Base-by-base conservation (phyloP, 2,797 vertebrate genomes). In the Darevskia nairensis region DNA sequence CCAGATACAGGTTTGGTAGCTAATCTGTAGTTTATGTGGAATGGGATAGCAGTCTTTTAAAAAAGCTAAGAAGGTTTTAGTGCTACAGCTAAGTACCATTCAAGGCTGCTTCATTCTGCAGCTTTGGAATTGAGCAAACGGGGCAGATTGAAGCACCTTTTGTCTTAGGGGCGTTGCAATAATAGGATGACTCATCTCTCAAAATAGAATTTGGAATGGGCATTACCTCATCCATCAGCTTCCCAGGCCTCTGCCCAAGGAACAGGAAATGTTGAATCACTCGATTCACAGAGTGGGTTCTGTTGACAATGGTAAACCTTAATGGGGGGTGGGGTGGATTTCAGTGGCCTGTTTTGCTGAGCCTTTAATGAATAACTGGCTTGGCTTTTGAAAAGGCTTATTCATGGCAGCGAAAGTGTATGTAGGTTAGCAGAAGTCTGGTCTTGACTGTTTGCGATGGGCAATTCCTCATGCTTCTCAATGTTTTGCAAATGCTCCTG, bases 251-350 rank as follows among this genome's bases (percentile, higher is more conserved):
- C n/a, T n/a, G n/a, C n/a, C n/a, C 6, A 55, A 92, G 86, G 91
- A 94, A 93, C 69, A 75, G 90, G 93, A 96, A 96, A 93, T 91
- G 91, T 95, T 94, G 94, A 95, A 93, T 94, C n/a, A 27, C 68
- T 93, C 89, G 90, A 93, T 19, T 46, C 74, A 27, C 66, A 41
- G 86, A 90, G 82, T 85, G 87, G 50, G 87, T 82, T 94, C 93
- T 92, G 81, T 75, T 82, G 85, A 87, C 90, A 86, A 94, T 90
- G 74, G 83, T 87, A 92, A 89, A 89, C 86, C 68, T 90, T 94
- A 89, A 94, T 92, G 86, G 92, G n/a, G 89, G 72, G 80, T n/a
- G n/a, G n/a, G n/a, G n/a, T 80, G 86, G 86, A 91, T 92, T 92
- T 92, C 89, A 91, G 68, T 85, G 91, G 89, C 86, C 86, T 91